Percentiles rank a stretch among this genome's conserved stretches.
Evolutionary conservation across 2,888 invertebrate species (phyloP).

Genomic region (Camponotus fellah): DNA sequence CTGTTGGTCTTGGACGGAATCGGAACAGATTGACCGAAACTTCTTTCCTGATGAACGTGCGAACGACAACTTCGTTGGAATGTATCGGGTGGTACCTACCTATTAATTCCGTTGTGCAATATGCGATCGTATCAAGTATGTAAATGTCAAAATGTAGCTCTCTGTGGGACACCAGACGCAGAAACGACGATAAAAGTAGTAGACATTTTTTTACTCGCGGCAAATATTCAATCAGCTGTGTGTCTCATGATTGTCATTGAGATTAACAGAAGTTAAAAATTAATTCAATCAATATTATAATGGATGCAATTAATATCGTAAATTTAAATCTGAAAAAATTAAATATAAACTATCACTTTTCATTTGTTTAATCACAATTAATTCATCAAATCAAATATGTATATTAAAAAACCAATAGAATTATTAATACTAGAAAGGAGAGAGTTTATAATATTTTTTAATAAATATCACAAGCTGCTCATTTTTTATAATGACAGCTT

Average conservation of each 20-base stretch:
- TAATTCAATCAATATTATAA: not conserved
- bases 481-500: not conserved
- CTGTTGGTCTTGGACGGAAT: conserved; percentile 24
- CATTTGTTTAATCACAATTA: not conserved
- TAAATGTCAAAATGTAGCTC: conserved; percentile 18
- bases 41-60: conserved; percentile 33
- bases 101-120: conserved; percentile 37
- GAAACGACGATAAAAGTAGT: not conserved
- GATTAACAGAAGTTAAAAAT: not conserved
- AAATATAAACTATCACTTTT: not conserved
- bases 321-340: not conserved
- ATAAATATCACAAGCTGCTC: not conserved
- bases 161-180: not conserved
- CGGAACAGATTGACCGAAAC: conserved; percentile 10
- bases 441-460: not conserved
- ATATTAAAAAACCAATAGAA: not conserved
- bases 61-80: conserved; percentile 11
- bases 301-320: not conserved
- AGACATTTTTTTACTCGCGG: conserved; percentile 8
- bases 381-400: not conserved
- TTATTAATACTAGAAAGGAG: not conserved
- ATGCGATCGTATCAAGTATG: conserved; percentile 13
- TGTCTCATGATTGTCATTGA: not conserved
- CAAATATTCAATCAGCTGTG: conserved; percentile 8
- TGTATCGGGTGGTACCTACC: not conserved